Base-by-base conservation (phyloP, 2,888 invertebrate species). In the Iselma pallidipennis region DNA sequence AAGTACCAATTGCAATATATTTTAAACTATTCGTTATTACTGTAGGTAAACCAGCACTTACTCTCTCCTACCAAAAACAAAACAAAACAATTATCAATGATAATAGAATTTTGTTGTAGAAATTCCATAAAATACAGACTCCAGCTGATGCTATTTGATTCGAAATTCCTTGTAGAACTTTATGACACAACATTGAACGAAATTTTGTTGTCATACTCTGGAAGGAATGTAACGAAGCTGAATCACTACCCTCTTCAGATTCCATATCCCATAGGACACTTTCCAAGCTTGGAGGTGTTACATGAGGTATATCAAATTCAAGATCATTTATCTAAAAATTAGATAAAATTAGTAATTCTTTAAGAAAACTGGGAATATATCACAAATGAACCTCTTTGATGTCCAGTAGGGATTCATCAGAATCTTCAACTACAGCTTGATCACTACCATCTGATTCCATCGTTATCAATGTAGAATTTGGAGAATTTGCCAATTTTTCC, bases 1-100 rank as follows among this genome's bases (percentile, higher is more conserved):
- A 95, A 28, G 96, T 98, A 33, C 98, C 98, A 28, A 97, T 88
- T n/a, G 93, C 93, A 65, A 96, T 87, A 81, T 91, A 88, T 57
- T 91, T 89, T 7, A 88, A 84, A 67, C 85, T 86, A 4, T 91
- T 91, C 69, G 93, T 90, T 75, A 93, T 86, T 5, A 94, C 91
- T 61, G 95, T 95, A 9, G 96, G 93, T 66, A 91, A 85, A 4
- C 97, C 97, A 57, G 95, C 93, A 81, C 92, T 90, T 14, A 95
- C 92, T 70, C 94, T 87, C 74, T 96, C 95, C 92, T 94, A 77
- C 68, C 12, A n/a, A n/a, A n/a, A 53, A 49, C 23, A 55, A 33
- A 16, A 16, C 14, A 16, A 50, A 37, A 14, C 25, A 28, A 10
- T 25, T n/a, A 33, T 49, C 16, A 16, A 54, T 37, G 61, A 65